Base-by-base conservation (phyloP, 2,113 vertebrate genomes). In the Oophaga pumilio region DNA sequence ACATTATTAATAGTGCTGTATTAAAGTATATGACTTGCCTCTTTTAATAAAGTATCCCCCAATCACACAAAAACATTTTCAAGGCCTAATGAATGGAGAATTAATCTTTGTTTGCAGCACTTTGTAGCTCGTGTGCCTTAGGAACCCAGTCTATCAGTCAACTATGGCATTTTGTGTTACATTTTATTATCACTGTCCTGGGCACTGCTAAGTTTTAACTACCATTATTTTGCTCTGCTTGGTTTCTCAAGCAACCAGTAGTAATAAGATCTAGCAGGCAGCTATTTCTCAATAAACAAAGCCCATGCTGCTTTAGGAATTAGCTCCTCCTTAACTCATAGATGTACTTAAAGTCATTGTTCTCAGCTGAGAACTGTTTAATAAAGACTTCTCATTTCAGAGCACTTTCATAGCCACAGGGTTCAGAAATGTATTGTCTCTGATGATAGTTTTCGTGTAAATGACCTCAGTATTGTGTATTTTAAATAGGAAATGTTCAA, bases 401-500 rank as follows among this genome's bases (percentile, higher is more conserved):
- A 66, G 33, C 18, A n/a, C 15, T 11, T 0, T 49, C 0, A 33
- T 0, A 14, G 87, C 50, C 80, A 76, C 89, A 50, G 69, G 88
- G 91, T 90, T 78, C 18, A 86, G 73, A 87, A 50, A 1, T 7
- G 10, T 6, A 89, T 89, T 89, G 85, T 2, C 2, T 85, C 91
- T 90, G 49, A 89, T 74, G 89, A 90, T 68, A 78, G 14, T 1
- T 53, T 88, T 85, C 52, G 24, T 91, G 76, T 66, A 87, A 33
- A 66, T 12, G 81, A 89, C 90, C 87, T 76, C 76, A 88, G 89
- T 84, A 90, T 92, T 93, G 24, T 86, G 3, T 86, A 90, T 91
- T 93, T 93, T 92, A 90, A 88, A 85, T 90, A 93, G 90, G 79
- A 91, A 91, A 90, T 86, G 93, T 92, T 92, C 88, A 90, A 92